These are phyloP conservation scores for Rhopilema esculentum DNA, from an alignment of 30 jellyfish, hydroid and myxozoan species.

Conservation along the genomic window DNA sequence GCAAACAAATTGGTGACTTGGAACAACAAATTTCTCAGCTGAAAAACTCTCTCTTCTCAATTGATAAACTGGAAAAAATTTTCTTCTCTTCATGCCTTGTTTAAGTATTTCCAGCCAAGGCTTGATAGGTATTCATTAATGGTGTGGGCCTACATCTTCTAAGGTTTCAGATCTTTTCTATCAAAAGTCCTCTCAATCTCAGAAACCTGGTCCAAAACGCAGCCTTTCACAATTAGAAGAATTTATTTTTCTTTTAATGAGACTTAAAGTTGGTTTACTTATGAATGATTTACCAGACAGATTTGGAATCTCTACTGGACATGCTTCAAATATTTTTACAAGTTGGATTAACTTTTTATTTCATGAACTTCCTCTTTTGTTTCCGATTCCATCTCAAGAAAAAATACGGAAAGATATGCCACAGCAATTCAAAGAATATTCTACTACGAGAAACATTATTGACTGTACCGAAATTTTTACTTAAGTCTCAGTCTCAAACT, in stretches of 20 bases:
- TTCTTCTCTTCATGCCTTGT: neutral
- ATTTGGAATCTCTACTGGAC: constrained; percentile 2
- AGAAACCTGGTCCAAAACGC: constrained; percentile 13
- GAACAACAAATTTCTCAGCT: neutral
- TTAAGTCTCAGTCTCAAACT: constrained; percentile 28
- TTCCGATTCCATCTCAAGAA: constrained; percentile 24
- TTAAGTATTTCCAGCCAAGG: neutral
- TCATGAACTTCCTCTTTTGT: constrained; percentile 25
- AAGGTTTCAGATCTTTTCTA: neutral
- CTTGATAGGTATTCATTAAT: neutral
- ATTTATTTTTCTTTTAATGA: neutral
- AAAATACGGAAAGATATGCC: constrained; percentile 10
- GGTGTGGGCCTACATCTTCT: neutral
- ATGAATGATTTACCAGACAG: neutral
- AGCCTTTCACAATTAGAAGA: constrained; percentile 9
- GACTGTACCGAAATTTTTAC: neutral
- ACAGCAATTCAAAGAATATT: constrained; percentile 27
- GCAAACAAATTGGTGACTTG: neutral
- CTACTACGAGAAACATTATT: constrained; percentile 7
- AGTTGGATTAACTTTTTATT: constrained; percentile 35
- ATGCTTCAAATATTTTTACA: constrained; percentile 3
- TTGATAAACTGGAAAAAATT: constrained; percentile 1
- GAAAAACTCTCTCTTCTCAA: constrained; percentile 1
- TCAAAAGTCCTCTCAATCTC: neutral
- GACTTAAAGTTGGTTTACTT: constrained; percentile 1